Conservation (phyloP, 2,888 invertebrate species). For the Clusia tigrina region DNA sequence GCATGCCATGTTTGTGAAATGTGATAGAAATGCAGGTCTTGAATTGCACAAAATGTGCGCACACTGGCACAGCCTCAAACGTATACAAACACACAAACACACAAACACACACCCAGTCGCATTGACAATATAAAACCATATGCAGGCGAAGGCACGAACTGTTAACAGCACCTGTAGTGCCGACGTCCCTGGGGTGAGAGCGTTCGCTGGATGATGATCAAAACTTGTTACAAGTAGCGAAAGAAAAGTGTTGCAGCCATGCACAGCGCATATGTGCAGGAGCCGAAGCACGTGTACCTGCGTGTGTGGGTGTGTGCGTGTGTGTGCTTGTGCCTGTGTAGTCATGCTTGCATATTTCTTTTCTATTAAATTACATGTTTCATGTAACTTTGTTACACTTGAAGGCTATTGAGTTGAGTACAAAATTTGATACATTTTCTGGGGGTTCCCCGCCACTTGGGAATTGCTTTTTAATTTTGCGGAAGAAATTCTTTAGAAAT, state of each 20-base stretch:
- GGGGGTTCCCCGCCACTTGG: neutral
- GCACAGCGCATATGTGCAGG: too few relatives aligned
- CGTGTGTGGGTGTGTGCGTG: slow-evolving; percentile 11
- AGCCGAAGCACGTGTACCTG: too few relatives aligned
- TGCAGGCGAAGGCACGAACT: too few relatives aligned
- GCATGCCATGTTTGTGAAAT: slow-evolving; percentile 2
- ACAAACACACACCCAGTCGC: neutral
- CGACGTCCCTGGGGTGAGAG: neutral
- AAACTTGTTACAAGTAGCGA: too few relatives aligned
- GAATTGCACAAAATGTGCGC: too few relatives aligned
- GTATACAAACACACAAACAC: neutral
- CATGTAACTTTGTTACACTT: slow-evolving; percentile 26
- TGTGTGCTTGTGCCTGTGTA: slow-evolving; percentile 3
- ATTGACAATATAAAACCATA: too few relatives aligned
- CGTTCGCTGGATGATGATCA: neutral
- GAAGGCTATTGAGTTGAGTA: slow-evolving; percentile 14
- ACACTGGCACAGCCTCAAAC: too few relatives aligned
- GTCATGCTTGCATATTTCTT: slow-evolving; percentile 2
- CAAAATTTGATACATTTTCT: slow-evolving; percentile 1
- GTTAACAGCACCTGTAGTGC: too few relatives aligned
- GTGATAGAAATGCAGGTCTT: slow-evolving; percentile 5
- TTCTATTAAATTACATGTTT: slow-evolving; percentile 31
- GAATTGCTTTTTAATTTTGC: neutral
- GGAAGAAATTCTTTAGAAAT: too few relatives aligned
- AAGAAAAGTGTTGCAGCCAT: neutral